A percentile compares a stretch with the other conserved stretches of the same genome.
These are phyloP conservation scores for Pteromalus puparum DNA, from an alignment of 1,140 invertebrate species.

Conservation along the genomic window DNA sequence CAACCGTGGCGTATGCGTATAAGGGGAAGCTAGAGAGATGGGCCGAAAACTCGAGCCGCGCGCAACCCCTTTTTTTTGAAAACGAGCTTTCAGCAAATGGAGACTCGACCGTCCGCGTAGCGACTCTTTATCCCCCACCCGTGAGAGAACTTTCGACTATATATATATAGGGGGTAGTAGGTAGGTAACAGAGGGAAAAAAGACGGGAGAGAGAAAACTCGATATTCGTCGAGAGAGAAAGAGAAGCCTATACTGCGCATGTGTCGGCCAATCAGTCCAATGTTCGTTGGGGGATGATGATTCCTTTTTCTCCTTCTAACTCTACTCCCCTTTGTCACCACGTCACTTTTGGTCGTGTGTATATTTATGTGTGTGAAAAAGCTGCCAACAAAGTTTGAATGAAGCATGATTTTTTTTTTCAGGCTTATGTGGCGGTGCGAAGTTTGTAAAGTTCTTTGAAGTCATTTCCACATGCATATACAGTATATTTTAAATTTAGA, in stretches of 20 bases:
- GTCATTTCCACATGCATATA: too few relatives aligned
- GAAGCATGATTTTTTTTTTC: too few relatives aligned
- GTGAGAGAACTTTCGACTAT: neutral
- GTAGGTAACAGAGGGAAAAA: neutral
- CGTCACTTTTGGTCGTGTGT: neutral
- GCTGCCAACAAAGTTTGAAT: too few relatives aligned
- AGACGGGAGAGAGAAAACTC: constrained; percentile 27
- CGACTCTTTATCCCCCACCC: neutral
- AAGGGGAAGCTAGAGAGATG: neutral
- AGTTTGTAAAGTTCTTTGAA: too few relatives aligned
- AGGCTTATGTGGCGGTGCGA: too few relatives aligned
- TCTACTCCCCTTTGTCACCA: too few relatives aligned
- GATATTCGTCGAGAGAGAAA: neutral
- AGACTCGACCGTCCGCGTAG: neutral
- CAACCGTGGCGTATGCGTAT: neutral
- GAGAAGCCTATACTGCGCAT: constrained; percentile 6
- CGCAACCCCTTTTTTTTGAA: neutral
- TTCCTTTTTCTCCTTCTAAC: neutral
- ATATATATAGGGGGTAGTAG: too few relatives aligned
- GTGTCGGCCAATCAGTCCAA: neutral
- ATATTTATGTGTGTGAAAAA: too few relatives aligned
- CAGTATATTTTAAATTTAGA: too few relatives aligned
- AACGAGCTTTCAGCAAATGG: constrained; percentile 36
- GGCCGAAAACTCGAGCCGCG: neutral
- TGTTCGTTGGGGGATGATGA: neutral